Percentiles rank a stretch among this genome's conserved stretches.
These are phyloP conservation scores for Conger conger DNA, from an alignment of 2,113 vertebrate genomes.

Conservation along the genomic window DNA sequence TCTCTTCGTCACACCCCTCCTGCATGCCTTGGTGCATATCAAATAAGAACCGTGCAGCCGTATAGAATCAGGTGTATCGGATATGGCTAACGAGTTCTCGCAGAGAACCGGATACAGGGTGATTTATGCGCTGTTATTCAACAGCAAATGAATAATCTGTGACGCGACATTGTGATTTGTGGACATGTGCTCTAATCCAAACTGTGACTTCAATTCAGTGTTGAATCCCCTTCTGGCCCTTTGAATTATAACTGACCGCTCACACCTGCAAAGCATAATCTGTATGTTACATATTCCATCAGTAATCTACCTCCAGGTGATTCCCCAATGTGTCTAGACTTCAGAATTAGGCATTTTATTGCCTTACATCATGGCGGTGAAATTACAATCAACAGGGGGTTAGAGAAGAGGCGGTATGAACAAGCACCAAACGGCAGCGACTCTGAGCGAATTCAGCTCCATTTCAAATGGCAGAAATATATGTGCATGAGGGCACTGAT, in stretches of 20 bases:
- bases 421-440: no score
- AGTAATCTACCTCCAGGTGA: background rate
- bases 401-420: no score
- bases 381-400: no score
- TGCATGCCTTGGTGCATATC: background rate
- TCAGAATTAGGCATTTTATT: background rate
- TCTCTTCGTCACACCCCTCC: background rate
- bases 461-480: no score
- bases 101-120: conserved; percentile 2
- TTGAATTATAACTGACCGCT: background rate
- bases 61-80: background rate
- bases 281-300: background rate
- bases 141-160: conserved; percentile 30
- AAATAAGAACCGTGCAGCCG: background rate
- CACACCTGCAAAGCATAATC: background rate
- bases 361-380: no score
- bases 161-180: conserved; percentile 27
- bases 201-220: background rate
- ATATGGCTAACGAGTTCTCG: background rate
- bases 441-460: no score
- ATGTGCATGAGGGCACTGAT: no score
- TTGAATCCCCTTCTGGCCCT: no score
- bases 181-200: conserved; percentile 24
- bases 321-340: conserved; percentile 15
- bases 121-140: conserved; percentile 14